Evolutionary conservation across 2,113 vertebrate genomes (phyloP).

Genomic region (Puma concolor): DNA sequence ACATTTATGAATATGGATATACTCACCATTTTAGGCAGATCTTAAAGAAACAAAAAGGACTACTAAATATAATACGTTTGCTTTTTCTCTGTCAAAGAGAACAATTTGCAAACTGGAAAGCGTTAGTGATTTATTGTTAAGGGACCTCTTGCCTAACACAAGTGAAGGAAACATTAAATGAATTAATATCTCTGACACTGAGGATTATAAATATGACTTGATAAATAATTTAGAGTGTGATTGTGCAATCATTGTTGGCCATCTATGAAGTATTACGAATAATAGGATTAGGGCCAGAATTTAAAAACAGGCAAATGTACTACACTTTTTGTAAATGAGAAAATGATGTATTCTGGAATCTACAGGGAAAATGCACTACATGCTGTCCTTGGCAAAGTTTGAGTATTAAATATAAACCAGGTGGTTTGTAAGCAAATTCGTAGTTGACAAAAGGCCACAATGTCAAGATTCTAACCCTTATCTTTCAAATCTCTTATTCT

Average conservation of each 20-base stretch:
- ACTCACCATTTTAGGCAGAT: not conserved
- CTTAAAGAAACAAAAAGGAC: not conserved
- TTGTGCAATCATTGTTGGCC: not conserved
- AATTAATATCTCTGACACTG: not conserved
- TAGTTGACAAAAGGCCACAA: not conserved
- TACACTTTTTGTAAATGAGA: not conserved
- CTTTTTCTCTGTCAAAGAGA: not conserved
- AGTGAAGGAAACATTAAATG: not conserved
- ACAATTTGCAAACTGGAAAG: not conserved
- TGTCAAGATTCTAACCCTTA: not conserved
- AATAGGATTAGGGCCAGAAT: not conserved
- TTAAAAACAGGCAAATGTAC: not conserved
- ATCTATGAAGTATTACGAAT: not conserved
- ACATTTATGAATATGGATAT: not conserved
- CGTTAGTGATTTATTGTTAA: not conserved
- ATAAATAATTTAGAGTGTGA: slow-evolving; percentile 15
- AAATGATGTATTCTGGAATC: not conserved
- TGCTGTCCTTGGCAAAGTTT: not conserved
- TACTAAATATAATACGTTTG: not conserved
- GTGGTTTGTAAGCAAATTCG: not conserved
- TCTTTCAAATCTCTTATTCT: not conserved
- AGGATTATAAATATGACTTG: not conserved
- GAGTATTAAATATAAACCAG: not conserved
- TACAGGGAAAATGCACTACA: not conserved
- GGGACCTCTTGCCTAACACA: not conserved